Evolutionary conservation across 2,113 vertebrate species (phyloP).

Genomic region (Notarius lentiginosus): DNA sequence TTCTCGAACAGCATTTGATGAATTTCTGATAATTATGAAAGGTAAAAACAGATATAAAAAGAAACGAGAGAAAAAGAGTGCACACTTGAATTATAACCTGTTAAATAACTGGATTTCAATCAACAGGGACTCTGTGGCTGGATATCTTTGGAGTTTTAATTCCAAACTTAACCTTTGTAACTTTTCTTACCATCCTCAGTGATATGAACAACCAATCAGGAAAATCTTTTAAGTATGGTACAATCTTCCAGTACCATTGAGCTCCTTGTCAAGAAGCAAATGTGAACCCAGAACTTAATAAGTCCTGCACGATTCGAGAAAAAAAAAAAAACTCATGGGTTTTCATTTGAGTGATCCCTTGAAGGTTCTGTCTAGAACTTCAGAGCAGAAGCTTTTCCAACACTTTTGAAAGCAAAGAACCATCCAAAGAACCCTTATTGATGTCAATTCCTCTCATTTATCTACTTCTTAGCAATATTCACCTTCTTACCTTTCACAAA

Average conservation of each 20-base stretch:
- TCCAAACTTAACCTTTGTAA: no score
- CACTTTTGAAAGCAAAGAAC: not conserved
- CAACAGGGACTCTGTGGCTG: not conserved
- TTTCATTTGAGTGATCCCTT: not conserved
- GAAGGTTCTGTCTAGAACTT: not conserved
- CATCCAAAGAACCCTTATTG: not conserved
- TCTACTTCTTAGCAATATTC: not conserved
- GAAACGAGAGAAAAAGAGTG: not conserved
- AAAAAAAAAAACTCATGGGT: not conserved
- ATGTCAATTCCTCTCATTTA: not conserved
- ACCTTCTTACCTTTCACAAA: constrained; percentile 4
- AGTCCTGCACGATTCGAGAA: not conserved
- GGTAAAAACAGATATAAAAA: no score
- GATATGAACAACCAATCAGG: not conserved
- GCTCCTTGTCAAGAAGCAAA: not conserved
- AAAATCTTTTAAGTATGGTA: no score
- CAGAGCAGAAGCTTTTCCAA: not conserved
- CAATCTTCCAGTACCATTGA: not conserved
- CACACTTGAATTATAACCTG: not conserved
- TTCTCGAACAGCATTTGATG: not conserved
- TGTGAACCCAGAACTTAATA: no score
- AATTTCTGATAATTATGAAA: not conserved
- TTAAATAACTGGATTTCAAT: not conserved
- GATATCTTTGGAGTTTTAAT: no score
- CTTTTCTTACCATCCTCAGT: no score